Evolutionary conservation across 1,140 invertebrate species (phyloP).

Genomic region (Pemphigus obesinymphae): DNA sequence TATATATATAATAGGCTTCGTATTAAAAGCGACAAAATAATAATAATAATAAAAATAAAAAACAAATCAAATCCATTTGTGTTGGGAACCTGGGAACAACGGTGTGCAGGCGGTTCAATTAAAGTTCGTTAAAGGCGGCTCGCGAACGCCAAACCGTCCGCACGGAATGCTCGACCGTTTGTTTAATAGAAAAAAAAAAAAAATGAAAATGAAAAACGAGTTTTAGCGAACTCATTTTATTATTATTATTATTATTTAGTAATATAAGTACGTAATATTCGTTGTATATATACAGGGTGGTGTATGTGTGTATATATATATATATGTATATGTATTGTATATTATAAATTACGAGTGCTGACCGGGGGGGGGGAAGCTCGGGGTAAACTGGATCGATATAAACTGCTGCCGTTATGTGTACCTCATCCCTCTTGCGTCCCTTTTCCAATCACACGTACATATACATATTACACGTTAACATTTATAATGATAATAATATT

Average conservation of each 20-base stretch:
- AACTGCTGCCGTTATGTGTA: background rate
- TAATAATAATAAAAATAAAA: conserved; percentile 26
- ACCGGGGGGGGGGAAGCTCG: too few relatives aligned
- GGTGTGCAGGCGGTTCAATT: conserved; percentile 27
- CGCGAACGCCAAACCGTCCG: background rate
- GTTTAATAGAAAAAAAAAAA: background rate
- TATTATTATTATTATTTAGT: background rate
- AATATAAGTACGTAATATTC: too few relatives aligned
- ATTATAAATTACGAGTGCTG: too few relatives aligned
- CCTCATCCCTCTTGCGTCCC: background rate
- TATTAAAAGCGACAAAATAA: conserved; percentile 32
- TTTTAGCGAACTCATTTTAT: background rate
- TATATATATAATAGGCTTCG: background rate
- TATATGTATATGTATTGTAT: background rate
- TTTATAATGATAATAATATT: background rate
- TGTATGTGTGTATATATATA: background rate
- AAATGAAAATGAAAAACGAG: background rate
- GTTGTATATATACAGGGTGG: background rate
- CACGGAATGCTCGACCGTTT: background rate
- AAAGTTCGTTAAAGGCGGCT: conserved; percentile 35
- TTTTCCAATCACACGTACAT: background rate
- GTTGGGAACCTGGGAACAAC: conserved; percentile 22
- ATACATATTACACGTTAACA: background rate
- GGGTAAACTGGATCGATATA: conserved; percentile 11
- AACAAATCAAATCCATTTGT: conserved; percentile 28